phyloP scores from a whole-genome alignment of 1,140 invertebrate species.

The Rhopalosiphum padi region DNA sequence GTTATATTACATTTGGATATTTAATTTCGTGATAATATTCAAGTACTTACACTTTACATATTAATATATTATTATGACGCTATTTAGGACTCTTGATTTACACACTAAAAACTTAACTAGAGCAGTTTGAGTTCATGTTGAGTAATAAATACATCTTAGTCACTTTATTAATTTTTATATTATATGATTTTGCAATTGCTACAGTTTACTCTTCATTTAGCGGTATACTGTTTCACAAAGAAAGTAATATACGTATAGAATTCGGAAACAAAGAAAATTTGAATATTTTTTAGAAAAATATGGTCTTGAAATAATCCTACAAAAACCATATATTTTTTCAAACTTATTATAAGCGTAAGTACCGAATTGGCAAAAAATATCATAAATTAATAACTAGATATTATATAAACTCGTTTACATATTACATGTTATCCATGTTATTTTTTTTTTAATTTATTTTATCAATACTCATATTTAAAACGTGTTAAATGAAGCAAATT shows the following conservation, averaged over 20 bases:
- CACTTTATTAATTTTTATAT: background rate
- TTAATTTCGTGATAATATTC: background rate
- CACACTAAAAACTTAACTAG: background rate
- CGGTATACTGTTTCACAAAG: background rate
- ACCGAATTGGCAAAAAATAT: background rate
- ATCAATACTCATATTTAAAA: background rate
- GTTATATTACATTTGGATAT: background rate
- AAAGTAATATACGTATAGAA: background rate
- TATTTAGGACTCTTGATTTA: background rate
- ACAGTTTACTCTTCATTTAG: background rate
- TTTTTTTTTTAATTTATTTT: background rate
- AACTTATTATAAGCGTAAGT: background rate
- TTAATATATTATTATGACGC: background rate
- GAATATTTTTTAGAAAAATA: background rate
- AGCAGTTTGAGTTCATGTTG: background rate
- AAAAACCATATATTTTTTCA: background rate
- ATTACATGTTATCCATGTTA: background rate
- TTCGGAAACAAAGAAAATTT: too few species aligned
- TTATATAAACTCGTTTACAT: background rate
- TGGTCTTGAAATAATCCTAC: background rate
- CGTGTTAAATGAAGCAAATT: background rate
- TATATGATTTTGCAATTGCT: background rate
- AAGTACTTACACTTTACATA: background rate
- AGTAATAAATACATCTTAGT: background rate
- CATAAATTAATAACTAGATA: background rate